Conservation (phyloP, 2,888 invertebrate species). For the Lamellibrachia satsuma region DNA sequence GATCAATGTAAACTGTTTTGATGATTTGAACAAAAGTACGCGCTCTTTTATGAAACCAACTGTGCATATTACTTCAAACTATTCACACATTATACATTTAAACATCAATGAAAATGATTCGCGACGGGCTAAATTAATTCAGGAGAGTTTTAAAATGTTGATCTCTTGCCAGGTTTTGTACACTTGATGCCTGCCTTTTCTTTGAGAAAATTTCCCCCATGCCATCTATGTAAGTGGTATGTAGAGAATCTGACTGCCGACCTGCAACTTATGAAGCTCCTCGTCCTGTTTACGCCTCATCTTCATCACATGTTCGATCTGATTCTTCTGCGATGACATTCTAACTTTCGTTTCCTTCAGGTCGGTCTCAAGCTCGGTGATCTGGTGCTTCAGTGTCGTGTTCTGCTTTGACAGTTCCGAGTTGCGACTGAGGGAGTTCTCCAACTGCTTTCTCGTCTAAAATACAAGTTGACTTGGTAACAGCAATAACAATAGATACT, state of each 20-base stretch:
- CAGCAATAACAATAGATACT: background rate
- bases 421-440: slow-evolving; percentile 52
- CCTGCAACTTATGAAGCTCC: slow-evolving; percentile 54
- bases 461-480: background rate
- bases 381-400: slow-evolving; percentile 55
- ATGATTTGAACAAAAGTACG: background rate
- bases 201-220: too few species aligned
- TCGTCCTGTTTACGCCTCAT: slow-evolving; percentile 57
- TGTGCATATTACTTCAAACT: too few species aligned
- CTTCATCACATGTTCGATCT: slow-evolving; percentile 52
- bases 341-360: slow-evolving; percentile 54
- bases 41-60: too few species aligned
- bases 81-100: too few species aligned
- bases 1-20: too few species aligned
- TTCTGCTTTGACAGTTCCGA: slow-evolving; percentile 58
- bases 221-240: too few species aligned
- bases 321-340: slow-evolving; percentile 50
- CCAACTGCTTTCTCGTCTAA: slow-evolving; percentile 57
- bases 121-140: too few species aligned
- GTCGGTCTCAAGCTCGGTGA: slow-evolving; percentile 49
- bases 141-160: background rate
- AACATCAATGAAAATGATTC: too few species aligned
- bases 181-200: background rate
- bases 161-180: background rate
- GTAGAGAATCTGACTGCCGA: slow-evolving; percentile 28